Evolutionary conservation across 2,888 invertebrate species (phyloP).

Genomic region (Ecdyonurus torrentis): DNA sequence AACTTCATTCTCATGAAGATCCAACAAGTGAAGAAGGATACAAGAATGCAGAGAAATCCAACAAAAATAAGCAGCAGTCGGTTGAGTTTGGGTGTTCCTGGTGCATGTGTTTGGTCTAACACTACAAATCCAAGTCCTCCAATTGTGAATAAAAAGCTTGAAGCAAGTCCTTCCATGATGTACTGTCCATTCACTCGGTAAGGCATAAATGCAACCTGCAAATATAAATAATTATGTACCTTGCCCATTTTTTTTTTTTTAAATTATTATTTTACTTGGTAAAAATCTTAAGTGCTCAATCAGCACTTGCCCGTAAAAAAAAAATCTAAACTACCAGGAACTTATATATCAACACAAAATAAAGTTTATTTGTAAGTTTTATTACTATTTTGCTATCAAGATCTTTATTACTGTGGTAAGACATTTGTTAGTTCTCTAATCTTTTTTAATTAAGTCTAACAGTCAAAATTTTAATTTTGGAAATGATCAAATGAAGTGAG

Average conservation of each 20-base stretch:
- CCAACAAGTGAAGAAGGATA: conserved; percentile 92
- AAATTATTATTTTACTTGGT: background rate
- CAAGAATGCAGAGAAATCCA: conserved; percentile 78
- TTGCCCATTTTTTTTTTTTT: background rate
- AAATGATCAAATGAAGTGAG: too few species aligned
- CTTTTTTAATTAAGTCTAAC: too few species aligned
- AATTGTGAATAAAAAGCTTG: conserved; percentile 90
- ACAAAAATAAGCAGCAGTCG: conserved; percentile 75
- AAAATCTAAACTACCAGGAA: too few species aligned
- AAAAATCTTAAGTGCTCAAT: too few species aligned
- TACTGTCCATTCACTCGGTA: conserved; percentile 98
- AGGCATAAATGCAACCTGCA: conserved; percentile 89
- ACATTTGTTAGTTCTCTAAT: too few species aligned
- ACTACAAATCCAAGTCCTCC: conserved; percentile 95
- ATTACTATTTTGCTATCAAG: too few species aligned
- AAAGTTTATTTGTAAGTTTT: too few species aligned
- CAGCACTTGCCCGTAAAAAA: too few species aligned
- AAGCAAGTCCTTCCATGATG: conserved; percentile 97
- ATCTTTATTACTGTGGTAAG: too few species aligned
- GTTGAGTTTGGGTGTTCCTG: conserved; percentile 78
- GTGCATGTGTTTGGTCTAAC: conserved; percentile 84
- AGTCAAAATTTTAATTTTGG: too few species aligned
- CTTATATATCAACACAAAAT: too few species aligned
- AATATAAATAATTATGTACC: conserved; percentile 13
- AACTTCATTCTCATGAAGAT: conserved; percentile 98